Conservation (phyloP, 2,888 invertebrate genomes). For the Marronus borbonicus region DNA sequence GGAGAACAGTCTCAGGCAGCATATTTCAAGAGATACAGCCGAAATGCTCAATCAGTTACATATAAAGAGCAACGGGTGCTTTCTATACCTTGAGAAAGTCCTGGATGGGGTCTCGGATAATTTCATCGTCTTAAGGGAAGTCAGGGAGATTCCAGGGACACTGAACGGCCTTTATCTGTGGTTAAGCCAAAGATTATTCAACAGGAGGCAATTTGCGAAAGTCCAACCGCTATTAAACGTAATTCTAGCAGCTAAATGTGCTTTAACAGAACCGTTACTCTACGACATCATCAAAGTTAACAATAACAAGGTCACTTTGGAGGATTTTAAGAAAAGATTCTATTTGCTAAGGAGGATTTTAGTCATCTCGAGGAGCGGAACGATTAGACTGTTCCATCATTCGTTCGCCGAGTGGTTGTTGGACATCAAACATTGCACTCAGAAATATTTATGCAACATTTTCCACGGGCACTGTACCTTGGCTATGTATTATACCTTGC, state of each 20-base stretch:
- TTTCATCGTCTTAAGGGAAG: slow-evolving; percentile 92
- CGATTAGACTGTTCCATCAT: slow-evolving; percentile 89
- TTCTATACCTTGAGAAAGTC: slow-evolving; percentile 89
- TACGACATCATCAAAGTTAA: slow-evolving; percentile 87
- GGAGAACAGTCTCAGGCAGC: slow-evolving; percentile 89
- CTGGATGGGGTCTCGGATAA: slow-evolving; percentile 94
- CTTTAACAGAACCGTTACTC: slow-evolving; percentile 86
- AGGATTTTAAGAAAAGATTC: slow-evolving; percentile 86
- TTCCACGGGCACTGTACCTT: slow-evolving; percentile 91
- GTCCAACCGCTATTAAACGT: slow-evolving; percentile 89
- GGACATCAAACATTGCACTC: slow-evolving; percentile 98
- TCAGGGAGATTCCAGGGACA: slow-evolving; percentile 95
- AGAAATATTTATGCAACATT: slow-evolving; percentile 91
- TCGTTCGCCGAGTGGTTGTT: slow-evolving; percentile 96
- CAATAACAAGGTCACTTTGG: slow-evolving; percentile 83
- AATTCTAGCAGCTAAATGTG: slow-evolving; percentile 88
- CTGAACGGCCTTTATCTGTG: slow-evolving; percentile 95
- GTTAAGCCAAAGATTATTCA: slow-evolving; percentile 94
- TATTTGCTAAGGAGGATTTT: slow-evolving; percentile 79
- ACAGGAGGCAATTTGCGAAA: slow-evolving; percentile 89
- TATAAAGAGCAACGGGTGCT: slow-evolving; percentile 96
- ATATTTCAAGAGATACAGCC: slow-evolving; percentile 92
- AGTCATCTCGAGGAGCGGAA: slow-evolving; percentile 75
- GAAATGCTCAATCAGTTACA: slow-evolving; percentile 95
- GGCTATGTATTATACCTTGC: slow-evolving; percentile 86